These are phyloP conservation scores for Papilio xuthus DNA, from an alignment of 1,140 invertebrate species.

Conservation along the genomic window DNA sequence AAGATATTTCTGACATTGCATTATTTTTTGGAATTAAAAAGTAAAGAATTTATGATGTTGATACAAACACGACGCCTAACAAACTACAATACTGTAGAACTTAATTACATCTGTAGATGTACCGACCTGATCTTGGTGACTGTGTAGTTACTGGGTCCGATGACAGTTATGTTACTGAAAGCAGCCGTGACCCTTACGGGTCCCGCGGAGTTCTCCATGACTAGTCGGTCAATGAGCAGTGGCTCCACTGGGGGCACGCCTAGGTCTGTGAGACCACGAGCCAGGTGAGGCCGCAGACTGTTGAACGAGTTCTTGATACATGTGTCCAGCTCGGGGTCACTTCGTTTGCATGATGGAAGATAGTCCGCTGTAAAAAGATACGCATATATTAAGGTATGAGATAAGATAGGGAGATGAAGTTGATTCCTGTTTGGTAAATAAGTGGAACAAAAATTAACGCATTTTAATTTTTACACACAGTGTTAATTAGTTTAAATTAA, in stretches of 20 bases:
- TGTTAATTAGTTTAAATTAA: not conserved
- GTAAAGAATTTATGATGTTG: not conserved
- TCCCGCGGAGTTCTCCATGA: constrained; percentile 89
- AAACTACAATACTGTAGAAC: not conserved
- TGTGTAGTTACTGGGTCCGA: constrained; percentile 88
- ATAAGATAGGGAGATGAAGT: not conserved
- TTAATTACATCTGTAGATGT: not conserved
- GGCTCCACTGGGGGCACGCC: constrained; percentile 88
- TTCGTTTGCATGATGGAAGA: constrained; percentile 85
- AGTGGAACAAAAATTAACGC: not conserved
- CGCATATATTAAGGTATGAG: not conserved
- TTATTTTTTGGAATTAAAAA: no score
- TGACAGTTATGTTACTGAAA: constrained; percentile 87
- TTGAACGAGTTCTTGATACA: constrained; percentile 87
- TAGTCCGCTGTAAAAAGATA: constrained; percentile 85
- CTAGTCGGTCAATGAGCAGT: constrained; percentile 84
- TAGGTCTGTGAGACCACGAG: constrained; percentile 86
- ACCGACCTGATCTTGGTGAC: constrained; percentile 81
- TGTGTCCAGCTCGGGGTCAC: constrained; percentile 84
- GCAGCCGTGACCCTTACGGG: constrained; percentile 86
- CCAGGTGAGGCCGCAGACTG: constrained; percentile 86
- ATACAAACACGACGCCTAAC: not conserved
- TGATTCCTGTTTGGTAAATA: not conserved
- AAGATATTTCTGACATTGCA: no score
- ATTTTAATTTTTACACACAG: not conserved